phyloP scores from a whole-genome alignment of 2,797 vertebrate species.

The Tinamus major region DNA sequence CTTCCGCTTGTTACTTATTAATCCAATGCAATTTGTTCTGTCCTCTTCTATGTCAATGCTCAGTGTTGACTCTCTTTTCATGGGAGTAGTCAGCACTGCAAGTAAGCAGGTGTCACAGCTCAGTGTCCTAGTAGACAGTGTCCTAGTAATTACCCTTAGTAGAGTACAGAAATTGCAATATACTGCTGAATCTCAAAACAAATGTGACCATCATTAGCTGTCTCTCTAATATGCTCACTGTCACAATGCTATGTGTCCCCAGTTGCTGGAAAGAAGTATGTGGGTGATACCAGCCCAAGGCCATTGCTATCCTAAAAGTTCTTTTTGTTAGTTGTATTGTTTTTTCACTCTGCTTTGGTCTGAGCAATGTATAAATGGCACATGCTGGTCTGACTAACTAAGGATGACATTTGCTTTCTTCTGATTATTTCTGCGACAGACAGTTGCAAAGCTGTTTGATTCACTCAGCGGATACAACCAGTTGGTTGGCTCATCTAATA shows the following conservation, averaged over 20 bases:
- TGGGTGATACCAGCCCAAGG: background rate
- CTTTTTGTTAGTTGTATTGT: background rate
- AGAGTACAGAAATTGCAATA: background rate
- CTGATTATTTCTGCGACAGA: background rate
- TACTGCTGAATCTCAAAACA: background rate
- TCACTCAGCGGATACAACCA: background rate
- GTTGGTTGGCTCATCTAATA: background rate
- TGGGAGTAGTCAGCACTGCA: background rate
- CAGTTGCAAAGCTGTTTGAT: rapidly evolving
- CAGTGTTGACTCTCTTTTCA: background rate
- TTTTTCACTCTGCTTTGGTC: background rate
- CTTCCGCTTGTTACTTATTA: background rate
- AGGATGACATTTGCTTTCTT: background rate
- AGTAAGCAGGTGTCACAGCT: background rate
- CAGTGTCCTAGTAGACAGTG: too few species aligned
- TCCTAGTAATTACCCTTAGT: too few species aligned
- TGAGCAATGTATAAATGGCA: background rate
- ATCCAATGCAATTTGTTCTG: background rate
- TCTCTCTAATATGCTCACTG: background rate
- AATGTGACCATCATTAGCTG: background rate
- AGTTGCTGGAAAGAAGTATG: background rate
- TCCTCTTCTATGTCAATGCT: background rate
- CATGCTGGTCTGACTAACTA: rapidly evolving
- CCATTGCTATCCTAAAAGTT: background rate
- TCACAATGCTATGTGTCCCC: background rate